Percentiles rank a stretch among this genome's conserved stretches.
These are phyloP conservation scores for Zoanthus solanderi DNA, from an alignment of 92 coral and sea anemone species.

Conservation along the genomic window DNA sequence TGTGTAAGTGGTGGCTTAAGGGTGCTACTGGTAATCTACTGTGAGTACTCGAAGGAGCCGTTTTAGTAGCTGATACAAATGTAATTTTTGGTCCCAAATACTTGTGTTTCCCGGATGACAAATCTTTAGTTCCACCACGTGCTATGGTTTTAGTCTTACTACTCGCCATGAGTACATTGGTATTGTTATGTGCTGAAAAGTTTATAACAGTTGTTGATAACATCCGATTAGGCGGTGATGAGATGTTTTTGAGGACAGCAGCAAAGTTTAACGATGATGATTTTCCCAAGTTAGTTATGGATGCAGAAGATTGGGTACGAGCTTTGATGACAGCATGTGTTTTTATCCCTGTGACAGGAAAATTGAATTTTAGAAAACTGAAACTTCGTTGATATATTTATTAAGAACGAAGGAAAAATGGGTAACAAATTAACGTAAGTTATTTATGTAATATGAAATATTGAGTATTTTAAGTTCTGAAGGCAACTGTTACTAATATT, in stretches of 20 bases:
- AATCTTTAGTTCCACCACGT: neutral
- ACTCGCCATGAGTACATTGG: neutral
- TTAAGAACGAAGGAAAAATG: neutral
- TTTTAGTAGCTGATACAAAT: neutral
- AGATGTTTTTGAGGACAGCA: slow-evolving; percentile 11
- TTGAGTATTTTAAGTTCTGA: too few species aligned
- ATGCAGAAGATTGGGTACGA: neutral
- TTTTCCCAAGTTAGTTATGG: neutral
- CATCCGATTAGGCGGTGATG: neutral
- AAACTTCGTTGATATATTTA: neutral
- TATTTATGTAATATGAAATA: too few species aligned
- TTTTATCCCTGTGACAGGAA: neutral
- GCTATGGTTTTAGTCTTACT: neutral
- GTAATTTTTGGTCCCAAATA: neutral
- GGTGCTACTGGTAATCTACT: neutral
- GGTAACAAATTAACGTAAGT: too few species aligned
- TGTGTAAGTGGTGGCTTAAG: neutral
- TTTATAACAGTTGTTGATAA: neutral
- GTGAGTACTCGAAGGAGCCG: neutral
- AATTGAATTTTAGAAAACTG: neutral
- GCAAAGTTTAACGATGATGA: neutral
- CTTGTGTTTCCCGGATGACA: neutral
- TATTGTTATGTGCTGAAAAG: neutral
- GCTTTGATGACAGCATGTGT: neutral
- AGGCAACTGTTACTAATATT: too few species aligned